Conservation (phyloP, 2,797 vertebrate species). For the Florisuga fusca region DNA sequence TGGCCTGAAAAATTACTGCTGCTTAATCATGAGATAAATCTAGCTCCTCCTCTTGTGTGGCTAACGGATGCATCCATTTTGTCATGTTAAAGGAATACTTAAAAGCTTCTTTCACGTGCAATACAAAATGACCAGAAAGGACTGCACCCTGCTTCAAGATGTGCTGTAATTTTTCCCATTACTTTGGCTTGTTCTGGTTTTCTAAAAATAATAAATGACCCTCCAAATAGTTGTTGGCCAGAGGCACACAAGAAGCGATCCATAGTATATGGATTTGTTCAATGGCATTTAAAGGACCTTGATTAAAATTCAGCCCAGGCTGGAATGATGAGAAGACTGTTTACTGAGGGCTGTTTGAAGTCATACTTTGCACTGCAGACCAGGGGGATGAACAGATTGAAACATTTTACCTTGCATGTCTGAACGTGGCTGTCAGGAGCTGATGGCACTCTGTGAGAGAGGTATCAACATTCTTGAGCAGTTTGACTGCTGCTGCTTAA, state of each 20-base stretch:
- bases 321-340: slow-evolving; percentile 71
- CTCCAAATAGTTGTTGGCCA: slow-evolving; percentile 72
- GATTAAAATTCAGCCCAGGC: slow-evolving; percentile 81
- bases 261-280: slow-evolving; percentile 83
- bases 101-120: slow-evolving; percentile 55
- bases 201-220: slow-evolving; percentile 82
- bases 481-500: slow-evolving; percentile 15
- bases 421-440: slow-evolving; percentile 42
- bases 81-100: slow-evolving; percentile 57
- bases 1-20: not conserved
- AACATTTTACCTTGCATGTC: slow-evolving; percentile 68
- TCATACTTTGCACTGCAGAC: not conserved
- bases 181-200: slow-evolving; percentile 74
- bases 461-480: slow-evolving; percentile 40
- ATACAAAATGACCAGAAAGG: slow-evolving; percentile 55
- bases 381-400: slow-evolving; percentile 62
- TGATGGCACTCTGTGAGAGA: slow-evolving; percentile 54
- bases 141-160: not conserved
- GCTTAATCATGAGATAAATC: not conserved
- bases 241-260: slow-evolving; percentile 78
- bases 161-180: slow-evolving; percentile 64
- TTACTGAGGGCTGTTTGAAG: slow-evolving; percentile 75
- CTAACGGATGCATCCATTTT: slow-evolving; percentile 10
- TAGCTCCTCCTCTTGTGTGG: not conserved
- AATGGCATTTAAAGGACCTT: slow-evolving; percentile 84